These are phyloP conservation scores for Chaitophorus viminalis DNA, from an alignment of 2,888 invertebrate genomes.

Conservation along the genomic window DNA sequence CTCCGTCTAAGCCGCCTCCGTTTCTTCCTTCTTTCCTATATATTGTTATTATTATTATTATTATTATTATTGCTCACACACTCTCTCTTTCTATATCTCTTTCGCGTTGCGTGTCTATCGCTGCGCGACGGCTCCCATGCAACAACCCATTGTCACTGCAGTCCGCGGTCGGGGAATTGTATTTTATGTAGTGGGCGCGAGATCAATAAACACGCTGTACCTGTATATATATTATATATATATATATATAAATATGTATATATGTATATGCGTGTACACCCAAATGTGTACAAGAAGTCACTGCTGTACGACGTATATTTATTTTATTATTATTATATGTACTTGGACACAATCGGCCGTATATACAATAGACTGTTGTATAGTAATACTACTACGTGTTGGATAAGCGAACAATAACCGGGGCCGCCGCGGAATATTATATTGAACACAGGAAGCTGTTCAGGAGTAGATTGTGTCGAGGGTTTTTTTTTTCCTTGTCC, in stretches of 20 bases:
- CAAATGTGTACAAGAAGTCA: not conserved
- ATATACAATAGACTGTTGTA: constrained; percentile 47
- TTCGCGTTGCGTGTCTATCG: constrained; percentile 20
- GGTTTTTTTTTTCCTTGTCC: constrained; percentile 14
- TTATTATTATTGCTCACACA: not conserved
- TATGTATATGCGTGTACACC: not conserved
- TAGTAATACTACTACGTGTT: constrained; percentile 22
- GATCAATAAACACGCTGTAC: constrained; percentile 31
- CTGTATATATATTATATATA: not conserved
- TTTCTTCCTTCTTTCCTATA: not conserved
- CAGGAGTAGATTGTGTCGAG: constrained; percentile 29
- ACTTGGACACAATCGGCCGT: constrained; percentile 18
- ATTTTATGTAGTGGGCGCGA: constrained; percentile 12
- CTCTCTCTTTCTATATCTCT: not conserved
- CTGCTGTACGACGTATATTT: not conserved
- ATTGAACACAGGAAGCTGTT: constrained; percentile 42
- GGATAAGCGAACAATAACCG: constrained; percentile 41
- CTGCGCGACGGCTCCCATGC: constrained; percentile 55
- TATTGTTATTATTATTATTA: too few relatives aligned
- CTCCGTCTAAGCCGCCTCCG: constrained; percentile 15
- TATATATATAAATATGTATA: not conserved
- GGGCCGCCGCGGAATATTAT: constrained; percentile 1
- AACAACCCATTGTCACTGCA: constrained; percentile 45
- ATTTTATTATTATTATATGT: not conserved
- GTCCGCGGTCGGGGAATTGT: not conserved